Conservation (phyloP, 2,797 vertebrate genomes). For the Cichlasoma orientale region DNA sequence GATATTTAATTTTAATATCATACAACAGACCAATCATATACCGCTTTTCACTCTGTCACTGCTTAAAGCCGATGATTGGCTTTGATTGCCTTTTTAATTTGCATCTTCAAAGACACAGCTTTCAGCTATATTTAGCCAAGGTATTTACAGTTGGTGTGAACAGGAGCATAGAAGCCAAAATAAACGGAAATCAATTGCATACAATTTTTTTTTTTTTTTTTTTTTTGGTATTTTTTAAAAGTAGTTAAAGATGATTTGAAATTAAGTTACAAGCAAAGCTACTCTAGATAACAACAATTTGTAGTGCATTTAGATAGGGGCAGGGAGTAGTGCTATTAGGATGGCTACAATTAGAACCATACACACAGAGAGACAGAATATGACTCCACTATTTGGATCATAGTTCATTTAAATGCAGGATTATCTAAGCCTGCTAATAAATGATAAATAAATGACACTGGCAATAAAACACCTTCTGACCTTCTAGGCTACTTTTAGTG, state of each 20-base stretch:
- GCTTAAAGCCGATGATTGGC: constrained; percentile 12
- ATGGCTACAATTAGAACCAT: background rate
- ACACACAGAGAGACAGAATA: background rate
- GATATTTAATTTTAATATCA: background rate
- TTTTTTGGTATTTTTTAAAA: background rate
- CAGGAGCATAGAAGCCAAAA: constrained; percentile 15
- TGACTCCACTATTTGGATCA: background rate
- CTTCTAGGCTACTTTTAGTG: background rate
- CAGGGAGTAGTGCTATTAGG: background rate
- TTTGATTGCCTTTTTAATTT: constrained; percentile 23
- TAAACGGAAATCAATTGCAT: background rate
- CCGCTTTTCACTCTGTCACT: constrained; percentile 1
- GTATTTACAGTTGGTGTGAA: constrained; percentile 23
- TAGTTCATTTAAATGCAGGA: background rate
- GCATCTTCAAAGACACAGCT: constrained; percentile 10
- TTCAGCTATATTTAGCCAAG: constrained; percentile 8
- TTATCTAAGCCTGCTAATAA: background rate
- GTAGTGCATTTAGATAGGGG: background rate
- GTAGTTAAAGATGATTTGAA: background rate
- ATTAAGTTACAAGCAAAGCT: background rate
- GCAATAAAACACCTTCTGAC: background rate
- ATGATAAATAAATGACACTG: background rate
- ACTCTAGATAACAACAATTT: background rate
- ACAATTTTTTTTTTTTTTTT: background rate
- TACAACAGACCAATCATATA: background rate